Evolutionary conservation across 2,797 vertebrate species (phyloP), one percentile per base, ranked within the genome.

Genomic region (Pelobates cultripes): DNA sequence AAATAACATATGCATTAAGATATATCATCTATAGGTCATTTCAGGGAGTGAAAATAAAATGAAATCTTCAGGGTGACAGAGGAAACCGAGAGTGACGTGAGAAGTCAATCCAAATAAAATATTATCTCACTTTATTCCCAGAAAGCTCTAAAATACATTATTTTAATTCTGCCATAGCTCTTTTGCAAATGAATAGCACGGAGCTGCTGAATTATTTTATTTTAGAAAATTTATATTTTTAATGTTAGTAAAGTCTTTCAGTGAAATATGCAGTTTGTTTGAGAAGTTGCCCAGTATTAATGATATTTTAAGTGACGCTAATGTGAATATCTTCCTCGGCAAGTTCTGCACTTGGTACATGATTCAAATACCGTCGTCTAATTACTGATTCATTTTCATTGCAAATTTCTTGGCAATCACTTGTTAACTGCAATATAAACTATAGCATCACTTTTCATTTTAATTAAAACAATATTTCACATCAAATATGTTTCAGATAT

Each of bases 211-310:
- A 68, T 42, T 43, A 78, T 45, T 40, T 61, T 13, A 10, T 78
- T 47, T 51, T 51, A 51, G 5, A 51, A 51, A 51, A 51, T 9
- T n/a, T 42, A 61, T 78, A 70, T 78, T 64, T 64, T 64, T 64
- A 57, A 64, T 40, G 61, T 60, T 60, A 60, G 57, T 40, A 64
- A 64, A 64, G n/a, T 64, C 4, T 70, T 7, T 15, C 61, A 64
- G 43, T 64, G 69, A 47, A 41, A 70, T 53, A 10, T 72, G 7
- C 68, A 13, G 68, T 72, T 42, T 63, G 61, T 63, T 64, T 64
- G 69, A 64, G 12, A 69, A 41, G n/a, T 28, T 43, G 55, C 69
- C 76, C 43, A 45, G 68, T 78, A 78, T 78, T 78, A 70, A 77
- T 78, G 76, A 17, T 44, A 53, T 60, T 70, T 60, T 70, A 71